Conservation (phyloP, 2,888 invertebrate genomes). For the Harmothoe impar region DNA sequence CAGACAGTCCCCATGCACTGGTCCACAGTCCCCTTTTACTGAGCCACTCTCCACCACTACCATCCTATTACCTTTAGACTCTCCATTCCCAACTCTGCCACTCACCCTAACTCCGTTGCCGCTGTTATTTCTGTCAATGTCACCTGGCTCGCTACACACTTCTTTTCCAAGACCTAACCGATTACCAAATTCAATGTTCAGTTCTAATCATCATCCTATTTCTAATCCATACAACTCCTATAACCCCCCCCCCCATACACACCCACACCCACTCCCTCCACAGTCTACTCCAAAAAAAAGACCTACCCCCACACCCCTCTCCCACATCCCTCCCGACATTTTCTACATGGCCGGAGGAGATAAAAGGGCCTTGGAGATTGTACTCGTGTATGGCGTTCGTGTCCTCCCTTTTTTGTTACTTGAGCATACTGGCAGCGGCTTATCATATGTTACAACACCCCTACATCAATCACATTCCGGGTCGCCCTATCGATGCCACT, state of each 20-base stretch:
- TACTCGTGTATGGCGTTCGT: neutral
- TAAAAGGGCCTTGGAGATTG: constrained; percentile 26
- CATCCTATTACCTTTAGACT: too few relatives aligned
- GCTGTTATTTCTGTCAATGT: too few relatives aligned
- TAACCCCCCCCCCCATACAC: neutral
- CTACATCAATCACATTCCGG: neutral
- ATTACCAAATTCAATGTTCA: too few relatives aligned
- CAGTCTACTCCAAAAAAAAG: neutral
- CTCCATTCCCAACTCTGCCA: too few relatives aligned
- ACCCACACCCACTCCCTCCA: neutral
- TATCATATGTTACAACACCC: neutral
- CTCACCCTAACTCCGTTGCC: too few relatives aligned
- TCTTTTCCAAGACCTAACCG: too few relatives aligned
- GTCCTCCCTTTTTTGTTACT: neutral
- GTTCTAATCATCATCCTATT: too few relatives aligned
- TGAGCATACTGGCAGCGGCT: neutral
- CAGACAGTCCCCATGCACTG: neutral
- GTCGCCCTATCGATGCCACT: neutral
- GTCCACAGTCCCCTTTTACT: neutral
- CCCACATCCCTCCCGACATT: neutral
- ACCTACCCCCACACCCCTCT: neutral
- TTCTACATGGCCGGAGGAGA: neutral
- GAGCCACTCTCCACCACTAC: neutral
- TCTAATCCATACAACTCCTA: too few relatives aligned
- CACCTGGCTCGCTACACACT: too few relatives aligned